These are phyloP conservation scores for Metopia argyrocephala DNA, from an alignment of 2,888 invertebrate species.

Conservation along the genomic window DNA sequence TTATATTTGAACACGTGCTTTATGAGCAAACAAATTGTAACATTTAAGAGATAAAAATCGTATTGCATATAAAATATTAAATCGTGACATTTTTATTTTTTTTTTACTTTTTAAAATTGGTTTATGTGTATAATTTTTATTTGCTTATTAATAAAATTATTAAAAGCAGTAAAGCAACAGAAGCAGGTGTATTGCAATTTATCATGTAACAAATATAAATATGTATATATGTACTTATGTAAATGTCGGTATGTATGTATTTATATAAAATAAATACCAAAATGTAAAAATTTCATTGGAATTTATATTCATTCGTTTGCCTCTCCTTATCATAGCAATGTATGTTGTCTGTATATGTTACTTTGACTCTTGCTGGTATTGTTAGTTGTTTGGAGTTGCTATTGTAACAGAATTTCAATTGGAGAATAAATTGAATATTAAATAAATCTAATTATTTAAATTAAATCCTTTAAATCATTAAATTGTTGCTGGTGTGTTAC, in stretches of 20 bases:
- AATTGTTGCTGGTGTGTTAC: conserved; percentile 24
- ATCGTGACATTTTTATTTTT: not conserved
- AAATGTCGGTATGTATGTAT: too few species aligned
- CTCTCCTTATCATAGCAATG: too few species aligned
- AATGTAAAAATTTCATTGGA: not conserved
- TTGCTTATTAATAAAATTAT: conserved; percentile 18
- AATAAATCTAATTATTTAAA: conserved; percentile 51
- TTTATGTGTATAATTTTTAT: not conserved
- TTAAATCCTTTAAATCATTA: conserved; percentile 50
- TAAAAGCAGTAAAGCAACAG: not conserved
- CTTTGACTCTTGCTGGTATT: not conserved
- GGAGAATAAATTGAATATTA: conserved; percentile 43
- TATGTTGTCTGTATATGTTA: not conserved
- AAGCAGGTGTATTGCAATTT: conserved; percentile 20
- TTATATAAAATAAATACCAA: too few species aligned
- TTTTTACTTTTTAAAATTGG: not conserved
- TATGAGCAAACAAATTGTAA: conserved; percentile 12
- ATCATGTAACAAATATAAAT: too few species aligned
- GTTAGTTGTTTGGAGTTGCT: conserved; percentile 4
- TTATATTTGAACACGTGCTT: conserved; percentile 30
- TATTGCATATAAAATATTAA: conserved; percentile 6
- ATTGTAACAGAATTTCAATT: conserved; percentile 23
- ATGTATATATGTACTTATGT: too few species aligned
- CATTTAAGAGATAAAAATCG: conserved; percentile 23
- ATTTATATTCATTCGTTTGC: not conserved